Conservation (phyloP, 2,888 invertebrate genomes). For the Lycaena phlaeas region DNA sequence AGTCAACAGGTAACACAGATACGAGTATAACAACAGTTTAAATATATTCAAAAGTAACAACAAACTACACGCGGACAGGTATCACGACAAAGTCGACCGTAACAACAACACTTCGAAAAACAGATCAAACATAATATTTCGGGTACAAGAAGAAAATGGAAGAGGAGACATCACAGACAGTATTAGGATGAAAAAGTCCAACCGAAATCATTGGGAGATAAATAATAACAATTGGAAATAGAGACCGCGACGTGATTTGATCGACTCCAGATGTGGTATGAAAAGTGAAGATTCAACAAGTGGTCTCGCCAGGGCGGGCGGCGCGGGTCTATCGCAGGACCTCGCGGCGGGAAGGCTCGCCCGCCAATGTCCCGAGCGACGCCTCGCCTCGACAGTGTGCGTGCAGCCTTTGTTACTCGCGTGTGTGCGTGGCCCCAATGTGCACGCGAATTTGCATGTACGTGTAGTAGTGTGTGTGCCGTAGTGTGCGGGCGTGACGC, state of each 20-base stretch:
- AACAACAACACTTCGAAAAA: slow-evolving; percentile 59
- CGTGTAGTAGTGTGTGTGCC: slow-evolving; percentile 15
- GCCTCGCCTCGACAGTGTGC: slow-evolving; percentile 22
- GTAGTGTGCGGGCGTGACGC: slow-evolving; percentile 45
- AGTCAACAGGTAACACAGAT: slow-evolving; percentile 71
- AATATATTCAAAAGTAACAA: slow-evolving; percentile 57
- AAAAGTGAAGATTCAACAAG: slow-evolving; percentile 63
- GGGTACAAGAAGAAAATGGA: slow-evolving; percentile 38
- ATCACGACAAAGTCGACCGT: slow-evolving; percentile 40
- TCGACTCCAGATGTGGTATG: slow-evolving; percentile 36
- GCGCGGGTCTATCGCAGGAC: slow-evolving; percentile 39
- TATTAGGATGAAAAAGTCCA: slow-evolving; percentile 20
- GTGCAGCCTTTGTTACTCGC: slow-evolving; percentile 28
- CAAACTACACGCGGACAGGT: slow-evolving; percentile 43
- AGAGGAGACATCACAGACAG: slow-evolving; percentile 55
- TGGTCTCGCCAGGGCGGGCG: slow-evolving; percentile 52
- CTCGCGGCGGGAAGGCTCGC: slow-evolving; percentile 63
- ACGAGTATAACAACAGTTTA: slow-evolving; percentile 64
- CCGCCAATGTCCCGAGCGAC: slow-evolving; percentile 54
- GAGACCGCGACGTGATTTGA: slow-evolving; percentile 40
- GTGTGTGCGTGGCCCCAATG: slow-evolving; percentile 15
- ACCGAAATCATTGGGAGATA: slow-evolving; percentile 24
- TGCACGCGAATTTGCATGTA: slow-evolving; percentile 17
- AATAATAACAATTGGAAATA: slow-evolving; percentile 17
- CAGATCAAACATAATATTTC: slow-evolving; percentile 40